Conservation (phyloP, 2,113 vertebrate genomes). For the Heloderma charlesbogerti region DNA sequence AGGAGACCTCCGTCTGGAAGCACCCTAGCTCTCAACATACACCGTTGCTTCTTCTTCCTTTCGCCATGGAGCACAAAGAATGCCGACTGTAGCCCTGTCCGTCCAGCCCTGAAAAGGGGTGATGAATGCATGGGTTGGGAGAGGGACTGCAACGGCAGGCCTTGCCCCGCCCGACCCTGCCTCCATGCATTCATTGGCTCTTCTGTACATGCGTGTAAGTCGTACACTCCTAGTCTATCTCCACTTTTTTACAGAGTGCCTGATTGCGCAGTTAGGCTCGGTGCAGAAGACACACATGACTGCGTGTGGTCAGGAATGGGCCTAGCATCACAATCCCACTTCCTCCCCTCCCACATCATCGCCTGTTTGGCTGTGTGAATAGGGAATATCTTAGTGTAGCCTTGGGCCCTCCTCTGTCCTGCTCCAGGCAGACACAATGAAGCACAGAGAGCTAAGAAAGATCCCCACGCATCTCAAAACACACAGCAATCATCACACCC, state of each 20-base stretch:
- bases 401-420: neutral
- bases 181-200: too few relatives aligned
- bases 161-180: neutral
- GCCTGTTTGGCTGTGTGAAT: neutral
- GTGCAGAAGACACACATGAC: too few relatives aligned
- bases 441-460: neutral
- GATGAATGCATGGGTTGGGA: neutral
- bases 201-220: neutral
- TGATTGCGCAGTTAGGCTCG: too few relatives aligned
- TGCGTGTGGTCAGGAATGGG: too few relatives aligned
- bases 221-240: too few relatives aligned
- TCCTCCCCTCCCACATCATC: neutral
- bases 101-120: neutral
- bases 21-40: too few relatives aligned
- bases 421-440: neutral
- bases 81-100: too few relatives aligned
- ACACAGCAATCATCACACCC: neutral
- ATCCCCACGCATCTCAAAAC: neutral
- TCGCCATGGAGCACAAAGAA: too few relatives aligned
- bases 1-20: too few relatives aligned
- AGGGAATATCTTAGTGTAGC: neutral
- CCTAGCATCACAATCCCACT: neutral
- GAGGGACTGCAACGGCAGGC: neutral
- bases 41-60: too few relatives aligned
- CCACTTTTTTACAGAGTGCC: too few relatives aligned